A percentile compares a stretch with the other conserved stretches of the same genome.
Evolutionary conservation across 2,888 invertebrate species (phyloP).

Genomic region (Cephonodes hylas): DNA sequence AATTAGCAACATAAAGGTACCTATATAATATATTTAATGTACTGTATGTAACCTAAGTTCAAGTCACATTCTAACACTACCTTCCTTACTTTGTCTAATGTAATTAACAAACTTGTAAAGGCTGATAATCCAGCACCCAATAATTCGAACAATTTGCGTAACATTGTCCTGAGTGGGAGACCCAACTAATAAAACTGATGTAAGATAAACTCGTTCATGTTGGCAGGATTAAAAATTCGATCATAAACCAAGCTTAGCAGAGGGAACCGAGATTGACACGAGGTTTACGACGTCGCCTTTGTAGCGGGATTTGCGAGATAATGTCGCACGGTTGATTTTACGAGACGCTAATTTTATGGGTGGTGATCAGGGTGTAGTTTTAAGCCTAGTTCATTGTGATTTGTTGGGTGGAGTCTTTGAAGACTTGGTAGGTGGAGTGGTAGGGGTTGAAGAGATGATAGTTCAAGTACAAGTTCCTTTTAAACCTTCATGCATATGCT

Average conservation of each 20-base stretch:
- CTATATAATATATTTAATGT: too few relatives aligned
- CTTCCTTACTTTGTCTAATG: too few relatives aligned
- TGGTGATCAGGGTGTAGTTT: not conserved
- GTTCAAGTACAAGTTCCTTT: too few relatives aligned
- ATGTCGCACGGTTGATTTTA: slow-evolving; percentile 25
- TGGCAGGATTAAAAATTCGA: slow-evolving; percentile 59
- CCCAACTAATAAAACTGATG: slow-evolving; percentile 48
- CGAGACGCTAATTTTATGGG: slow-evolving; percentile 26
- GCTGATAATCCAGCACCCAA: not conserved
- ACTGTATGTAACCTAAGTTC: too few relatives aligned
- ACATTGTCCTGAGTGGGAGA: slow-evolving; percentile 35
- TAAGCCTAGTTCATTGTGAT: not conserved
- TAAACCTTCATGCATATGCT: too few relatives aligned
- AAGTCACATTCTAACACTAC: too few relatives aligned
- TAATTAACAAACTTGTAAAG: too few relatives aligned
- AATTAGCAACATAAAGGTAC: too few relatives aligned
- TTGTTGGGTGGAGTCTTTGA: not conserved
- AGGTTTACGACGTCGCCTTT: slow-evolving; percentile 16
- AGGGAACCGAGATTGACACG: slow-evolving; percentile 13
- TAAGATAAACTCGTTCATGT: slow-evolving; percentile 55
- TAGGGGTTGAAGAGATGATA: too few relatives aligned
- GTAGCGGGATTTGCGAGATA: slow-evolving; percentile 19
- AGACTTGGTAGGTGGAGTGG: not conserved
- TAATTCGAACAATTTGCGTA: not conserved
- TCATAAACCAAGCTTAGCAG: slow-evolving; percentile 46